Evolutionary conservation across 2,113 vertebrate genomes (phyloP), one percentile per base, ranked within the genome.

Genomic region (Machaerirhynchus nigripectus): DNA sequence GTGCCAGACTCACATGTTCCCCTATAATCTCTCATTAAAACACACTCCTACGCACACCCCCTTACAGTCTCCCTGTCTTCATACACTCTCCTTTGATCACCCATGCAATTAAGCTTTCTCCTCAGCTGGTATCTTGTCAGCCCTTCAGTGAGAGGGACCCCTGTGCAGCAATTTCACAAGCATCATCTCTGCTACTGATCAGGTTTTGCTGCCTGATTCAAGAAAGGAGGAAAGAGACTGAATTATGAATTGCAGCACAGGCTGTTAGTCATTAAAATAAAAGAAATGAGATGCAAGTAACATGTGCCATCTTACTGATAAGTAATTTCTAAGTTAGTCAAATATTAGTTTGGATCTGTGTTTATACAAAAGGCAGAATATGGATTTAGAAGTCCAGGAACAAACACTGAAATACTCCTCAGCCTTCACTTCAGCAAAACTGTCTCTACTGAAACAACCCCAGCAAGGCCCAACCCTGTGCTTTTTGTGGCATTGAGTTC

Each of bases 51-150:
- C 14, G 6, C 71, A 55, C 67, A 50, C 33, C 13, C 42, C 33
- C 44, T 83, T 89, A 27, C 52, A 91, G 80, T 74, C 89, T 92
- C 27, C 31, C 67, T 83, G 47, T 53, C 77, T 93, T 59, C 59
- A 40, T 57, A 26, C 35, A 47, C 31, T 82, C 87, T 46, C 57
- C 69, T 90, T 95, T 89, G 81, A 94, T 95, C 86, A 89, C 17
- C 27, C 75, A 53, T 96, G 79, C 65, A 93, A 96, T 96, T 95
- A 95, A 79, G 68, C 28, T 71, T 89, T 77, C 71, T 90, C 55
- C 82, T 91, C 78, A 90, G 78, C 39, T 86, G 75, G 69, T 87
- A n/a, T 40, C 75, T 89, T 95, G 87, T 95, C 93, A 84, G 37
- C 84, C 35, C 61, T 83, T 56, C 80, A 61, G 67, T 70, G 53